phyloP scores from a whole-genome alignment of 2,797 vertebrate species.

The Coluber constrictor region DNA sequence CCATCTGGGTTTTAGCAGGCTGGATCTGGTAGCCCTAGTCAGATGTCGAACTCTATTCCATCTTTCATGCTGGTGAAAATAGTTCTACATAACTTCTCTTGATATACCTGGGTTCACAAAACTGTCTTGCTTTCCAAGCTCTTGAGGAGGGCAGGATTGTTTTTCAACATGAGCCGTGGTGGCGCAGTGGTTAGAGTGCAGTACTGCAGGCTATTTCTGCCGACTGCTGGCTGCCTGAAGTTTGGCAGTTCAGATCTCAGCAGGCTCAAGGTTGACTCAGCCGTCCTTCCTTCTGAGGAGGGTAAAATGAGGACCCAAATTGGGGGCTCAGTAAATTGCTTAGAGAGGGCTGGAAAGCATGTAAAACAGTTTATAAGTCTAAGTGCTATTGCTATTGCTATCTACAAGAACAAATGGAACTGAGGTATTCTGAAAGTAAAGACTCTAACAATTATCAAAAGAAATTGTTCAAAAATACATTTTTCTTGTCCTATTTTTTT shows the following conservation, averaged over 20 bases:
- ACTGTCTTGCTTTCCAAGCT: background rate
- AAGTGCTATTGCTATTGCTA: too few relatives aligned
- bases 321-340: too few relatives aligned
- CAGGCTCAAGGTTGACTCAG: too few relatives aligned
- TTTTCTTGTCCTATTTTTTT: background rate
- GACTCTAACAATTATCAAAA: background rate
- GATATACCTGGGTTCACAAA: background rate
- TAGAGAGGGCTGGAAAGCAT: too few relatives aligned
- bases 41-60: background rate
- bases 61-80: background rate
- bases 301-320: too few relatives aligned
- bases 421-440: background rate
- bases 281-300: too few relatives aligned
- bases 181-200: too few relatives aligned
- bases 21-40: background rate
- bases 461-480: background rate
- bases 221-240: too few relatives aligned
- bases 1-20: background rate
- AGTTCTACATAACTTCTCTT: background rate
- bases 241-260: too few relatives aligned
- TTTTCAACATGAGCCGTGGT: background rate
- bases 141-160: background rate
- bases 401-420: background rate
- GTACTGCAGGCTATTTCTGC: too few relatives aligned
- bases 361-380: too few relatives aligned